Evolutionary conservation across 2,113 vertebrate genomes (phyloP).

Genomic region (Mobula hypostoma): DNA sequence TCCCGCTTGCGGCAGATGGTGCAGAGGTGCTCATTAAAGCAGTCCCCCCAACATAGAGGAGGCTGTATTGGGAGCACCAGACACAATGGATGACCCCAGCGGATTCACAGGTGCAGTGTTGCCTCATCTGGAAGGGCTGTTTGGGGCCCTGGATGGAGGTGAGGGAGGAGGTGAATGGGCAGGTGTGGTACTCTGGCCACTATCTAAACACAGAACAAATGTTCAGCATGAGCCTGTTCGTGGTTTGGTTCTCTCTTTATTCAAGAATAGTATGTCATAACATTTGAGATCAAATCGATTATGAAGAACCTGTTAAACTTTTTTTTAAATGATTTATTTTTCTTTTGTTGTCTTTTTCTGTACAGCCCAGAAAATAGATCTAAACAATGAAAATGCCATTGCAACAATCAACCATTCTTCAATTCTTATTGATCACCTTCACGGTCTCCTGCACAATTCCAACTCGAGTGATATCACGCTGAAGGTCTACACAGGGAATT

Average conservation of each 20-base stretch:
- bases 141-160: too few relatives aligned
- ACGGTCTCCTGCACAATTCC: conserved; percentile 69
- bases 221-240: not conserved
- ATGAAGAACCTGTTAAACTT: not conserved
- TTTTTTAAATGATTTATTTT: not conserved
- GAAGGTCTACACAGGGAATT: conserved; percentile 65
- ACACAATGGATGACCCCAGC: too few relatives aligned
- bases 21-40: too few relatives aligned
- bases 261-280: not conserved
- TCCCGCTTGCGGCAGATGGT: too few relatives aligned
- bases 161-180: too few relatives aligned
- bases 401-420: conserved; percentile 76
- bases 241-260: not conserved
- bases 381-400: conserved; percentile 45
- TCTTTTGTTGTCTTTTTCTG: not conserved
- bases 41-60: too few relatives aligned
- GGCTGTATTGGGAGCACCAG: too few relatives aligned
- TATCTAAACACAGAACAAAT: not conserved
- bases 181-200: too few relatives aligned
- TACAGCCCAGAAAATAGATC: conserved; percentile 63
- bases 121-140: too few relatives aligned
- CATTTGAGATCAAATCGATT: not conserved
- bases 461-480: conserved; percentile 76
- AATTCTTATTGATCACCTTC: conserved; percentile 70
- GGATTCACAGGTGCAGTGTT: too few relatives aligned